Evolutionary conservation across 2,797 vertebrate species (phyloP).

Genomic region (Muraenolepis orangiensis): DNA sequence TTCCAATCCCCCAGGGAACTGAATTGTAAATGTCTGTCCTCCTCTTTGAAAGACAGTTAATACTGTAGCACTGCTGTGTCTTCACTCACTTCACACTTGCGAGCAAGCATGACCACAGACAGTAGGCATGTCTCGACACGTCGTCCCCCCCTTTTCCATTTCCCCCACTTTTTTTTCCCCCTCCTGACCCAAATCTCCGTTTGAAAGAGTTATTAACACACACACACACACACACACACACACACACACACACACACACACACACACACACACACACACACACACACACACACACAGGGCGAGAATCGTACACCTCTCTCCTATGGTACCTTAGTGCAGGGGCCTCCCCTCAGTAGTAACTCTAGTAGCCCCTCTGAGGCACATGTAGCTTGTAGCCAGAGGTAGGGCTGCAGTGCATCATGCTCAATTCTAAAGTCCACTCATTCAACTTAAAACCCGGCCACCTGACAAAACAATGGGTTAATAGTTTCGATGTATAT

Average conservation of each 20-base stretch:
- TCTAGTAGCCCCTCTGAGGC: background rate
- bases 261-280: too few species aligned
- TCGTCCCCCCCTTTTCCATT: conserved; percentile 25
- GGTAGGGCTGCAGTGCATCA: background rate
- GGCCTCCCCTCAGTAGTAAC: background rate
- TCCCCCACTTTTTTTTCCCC: background rate
- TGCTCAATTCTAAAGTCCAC: background rate
- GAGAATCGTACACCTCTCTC: too few species aligned
- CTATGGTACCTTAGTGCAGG: background rate
- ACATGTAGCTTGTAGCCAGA: conserved; percentile 2
- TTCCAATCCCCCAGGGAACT: background rate
- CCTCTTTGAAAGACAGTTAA: background rate
- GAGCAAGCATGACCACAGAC: conserved; percentile 13
- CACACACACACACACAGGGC: conserved; percentile 9
- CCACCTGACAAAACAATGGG: background rate
- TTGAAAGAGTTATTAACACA: conserved; percentile 44
- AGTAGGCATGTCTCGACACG: conserved; percentile 49
- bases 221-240: conserved; percentile 1
- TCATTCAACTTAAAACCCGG: background rate
- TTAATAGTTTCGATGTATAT: background rate
- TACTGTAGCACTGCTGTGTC: background rate
- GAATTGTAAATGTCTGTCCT: too few species aligned
- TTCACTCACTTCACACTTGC: conserved; percentile 8
- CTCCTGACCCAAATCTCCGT: conserved; percentile 43
- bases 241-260: conserved; percentile 4